Evolutionary conservation across 2,797 vertebrate species (phyloP).

Genomic region (Orestias chungarensis): DNA sequence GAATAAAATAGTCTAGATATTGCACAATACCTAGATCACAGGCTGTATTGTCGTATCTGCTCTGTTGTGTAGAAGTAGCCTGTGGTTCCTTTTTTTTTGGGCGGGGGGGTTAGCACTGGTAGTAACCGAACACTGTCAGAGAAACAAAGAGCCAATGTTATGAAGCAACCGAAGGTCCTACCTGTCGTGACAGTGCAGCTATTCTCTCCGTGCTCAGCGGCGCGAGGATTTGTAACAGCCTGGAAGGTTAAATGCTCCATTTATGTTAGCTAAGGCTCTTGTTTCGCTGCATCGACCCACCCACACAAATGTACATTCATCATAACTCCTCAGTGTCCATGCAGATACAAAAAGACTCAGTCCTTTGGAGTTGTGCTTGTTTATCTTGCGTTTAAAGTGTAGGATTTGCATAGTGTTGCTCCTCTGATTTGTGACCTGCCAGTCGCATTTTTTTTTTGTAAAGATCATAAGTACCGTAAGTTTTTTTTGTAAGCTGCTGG

Average conservation of each 20-base stretch:
- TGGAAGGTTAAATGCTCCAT: constrained; percentile 33
- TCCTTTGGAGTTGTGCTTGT: constrained; percentile 14
- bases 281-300: constrained; percentile 38
- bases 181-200: constrained; percentile 45
- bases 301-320: constrained; percentile 19
- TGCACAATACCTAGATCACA: not conserved
- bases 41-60: not conserved
- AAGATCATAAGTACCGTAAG: not conserved
- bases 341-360: not conserved
- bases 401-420: constrained; percentile 1
- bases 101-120: not conserved
- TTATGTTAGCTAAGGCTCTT: constrained; percentile 41
- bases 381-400: constrained; percentile 4
- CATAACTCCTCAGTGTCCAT: constrained; percentile 18
- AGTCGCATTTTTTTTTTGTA: constrained; percentile 1
- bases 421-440: constrained; percentile 4
- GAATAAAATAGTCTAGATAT: not conserved
- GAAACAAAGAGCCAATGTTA: constrained; percentile 63
- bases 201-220: constrained; percentile 36
- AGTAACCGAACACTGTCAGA: constrained; percentile 62
- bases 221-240: constrained; percentile 25
- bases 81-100: not conserved
- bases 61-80: constrained; percentile 27
- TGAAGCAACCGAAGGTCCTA: constrained; percentile 47
- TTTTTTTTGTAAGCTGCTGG: not conserved